Evolutionary conservation across 2,888 invertebrate genomes (phyloP), one percentile per base, ranked within the genome.

Genomic region (Agrochola lota): DNA sequence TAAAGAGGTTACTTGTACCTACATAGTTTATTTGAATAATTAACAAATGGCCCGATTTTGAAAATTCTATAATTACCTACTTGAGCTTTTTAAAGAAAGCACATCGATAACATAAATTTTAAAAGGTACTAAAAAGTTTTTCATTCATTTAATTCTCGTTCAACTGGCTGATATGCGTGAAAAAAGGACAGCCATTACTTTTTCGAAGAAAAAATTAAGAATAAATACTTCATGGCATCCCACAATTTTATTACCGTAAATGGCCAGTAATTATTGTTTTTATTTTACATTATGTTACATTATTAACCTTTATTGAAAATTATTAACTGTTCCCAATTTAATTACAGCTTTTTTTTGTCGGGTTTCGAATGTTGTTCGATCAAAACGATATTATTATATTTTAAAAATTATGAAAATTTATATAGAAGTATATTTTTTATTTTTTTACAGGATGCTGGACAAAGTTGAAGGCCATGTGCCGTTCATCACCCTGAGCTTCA

Each of bases 401-500:
- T 26, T 26, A 26, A 26, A 26, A 59, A 59, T 15, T 59, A 59
- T 15, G 15, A 26, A 59, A 2, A 59, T 59, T 17, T 15, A 26
- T 15, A 15, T 59, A 59, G 1, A 59, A 15, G 26, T 8, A 2
- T 59, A 59, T 59, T 15, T 59, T 57, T 12, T 4, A 1, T 1
- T 1, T 69, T 20, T 46, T 15, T 46, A 71, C 68, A 98, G 98
- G 30, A 95, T 98, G 71, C 94, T 98, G 84, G 98, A 98, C 92
- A 97, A 97, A 91, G 97, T 98, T 63, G 96, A 98, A 71, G 98
- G 97, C 0, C 98, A 97, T 92, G 97, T 97, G 76, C 97, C 98
- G 3, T 99, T 99, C 93, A 98, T 99, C 85, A 96, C 97, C 0
- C 95, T 98, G 46, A 98, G 98, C 89, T 98, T 99, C 93, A 90